Percentiles rank a stretch among this genome's conserved stretches.
Conservation (phyloP, 2,113 vertebrate genomes). For the Vidua macroura region DNA sequence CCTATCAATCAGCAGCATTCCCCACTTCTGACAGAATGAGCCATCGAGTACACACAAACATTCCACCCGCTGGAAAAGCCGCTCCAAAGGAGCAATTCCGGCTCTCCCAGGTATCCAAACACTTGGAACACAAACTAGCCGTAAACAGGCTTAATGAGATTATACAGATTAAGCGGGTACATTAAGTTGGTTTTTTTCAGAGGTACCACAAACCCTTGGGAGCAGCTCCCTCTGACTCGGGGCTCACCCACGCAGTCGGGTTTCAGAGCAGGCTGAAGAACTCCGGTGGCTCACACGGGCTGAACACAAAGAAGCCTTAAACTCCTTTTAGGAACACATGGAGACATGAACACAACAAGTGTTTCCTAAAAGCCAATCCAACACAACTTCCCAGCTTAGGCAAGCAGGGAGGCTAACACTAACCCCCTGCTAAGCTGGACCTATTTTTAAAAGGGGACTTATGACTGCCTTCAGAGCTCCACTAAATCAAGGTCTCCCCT, state of each 20-base stretch:
- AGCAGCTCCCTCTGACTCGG: background rate
- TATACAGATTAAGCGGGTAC: background rate
- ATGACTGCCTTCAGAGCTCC: background rate
- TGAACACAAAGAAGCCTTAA: background rate
- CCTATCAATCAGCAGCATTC: background rate
- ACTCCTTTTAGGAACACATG: background rate
- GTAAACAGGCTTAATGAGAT: constrained; percentile 20
- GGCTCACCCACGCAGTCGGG: background rate
- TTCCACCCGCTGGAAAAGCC: background rate
- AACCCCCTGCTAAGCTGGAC: background rate
- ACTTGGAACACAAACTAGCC: constrained; percentile 7
- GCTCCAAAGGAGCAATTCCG: constrained; percentile 4
- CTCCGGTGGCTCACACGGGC: background rate
- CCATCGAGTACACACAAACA: background rate
- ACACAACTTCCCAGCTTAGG: background rate
- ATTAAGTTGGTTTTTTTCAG: background rate
- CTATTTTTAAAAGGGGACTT: constrained; percentile 29
- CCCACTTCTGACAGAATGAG: background rate
- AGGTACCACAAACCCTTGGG: background rate
- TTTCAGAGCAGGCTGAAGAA: background rate
- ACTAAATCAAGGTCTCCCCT: background rate
- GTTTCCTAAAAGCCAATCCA: background rate
- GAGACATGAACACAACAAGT: background rate
- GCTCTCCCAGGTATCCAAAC: background rate
- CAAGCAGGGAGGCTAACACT: background rate